These are phyloP conservation scores for Formica exsecta DNA, from an alignment of 1,140 invertebrate genomes.

Conservation along the genomic window DNA sequence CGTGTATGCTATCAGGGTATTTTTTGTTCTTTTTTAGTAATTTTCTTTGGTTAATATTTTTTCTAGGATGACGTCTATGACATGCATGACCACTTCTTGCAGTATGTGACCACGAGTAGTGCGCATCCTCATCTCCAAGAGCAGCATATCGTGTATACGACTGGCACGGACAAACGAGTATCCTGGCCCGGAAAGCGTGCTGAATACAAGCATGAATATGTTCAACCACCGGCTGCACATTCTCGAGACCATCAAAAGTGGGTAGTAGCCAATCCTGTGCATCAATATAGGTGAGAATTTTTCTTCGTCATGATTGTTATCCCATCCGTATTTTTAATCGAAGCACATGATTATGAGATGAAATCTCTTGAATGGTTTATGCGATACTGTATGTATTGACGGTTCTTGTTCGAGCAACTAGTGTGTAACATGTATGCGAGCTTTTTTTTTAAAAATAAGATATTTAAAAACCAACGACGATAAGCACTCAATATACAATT, in stretches of 20 bases:
- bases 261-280: conserved; percentile 87
- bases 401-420: conserved; percentile 11
- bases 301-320: background rate
- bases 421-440: conserved; percentile 2
- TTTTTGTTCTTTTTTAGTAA: conserved; percentile 54
- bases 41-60: conserved; percentile 77
- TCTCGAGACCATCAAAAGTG: conserved; percentile 87
- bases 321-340: background rate
- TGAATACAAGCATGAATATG: conserved; percentile 88
- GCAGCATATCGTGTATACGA: conserved; percentile 87
- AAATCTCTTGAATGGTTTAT: conserved; percentile 24
- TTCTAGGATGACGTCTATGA: conserved; percentile 85
- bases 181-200: conserved; percentile 88
- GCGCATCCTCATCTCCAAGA: conserved; percentile 86
- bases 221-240: conserved; percentile 89
- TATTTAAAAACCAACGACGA: conserved; percentile 50
- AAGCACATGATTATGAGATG: background rate
- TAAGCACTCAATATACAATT: conserved; percentile 29
- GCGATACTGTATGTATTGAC: background rate
- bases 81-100: conserved; percentile 86
- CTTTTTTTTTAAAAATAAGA: conserved; percentile 26
- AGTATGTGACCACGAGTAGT: conserved; percentile 87
- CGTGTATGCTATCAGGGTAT: background rate
- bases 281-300: conserved; percentile 87
- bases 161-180: conserved; percentile 88